phyloP scores from a whole-genome alignment of 2,888 invertebrate genomes.

The Mythimna impura region DNA sequence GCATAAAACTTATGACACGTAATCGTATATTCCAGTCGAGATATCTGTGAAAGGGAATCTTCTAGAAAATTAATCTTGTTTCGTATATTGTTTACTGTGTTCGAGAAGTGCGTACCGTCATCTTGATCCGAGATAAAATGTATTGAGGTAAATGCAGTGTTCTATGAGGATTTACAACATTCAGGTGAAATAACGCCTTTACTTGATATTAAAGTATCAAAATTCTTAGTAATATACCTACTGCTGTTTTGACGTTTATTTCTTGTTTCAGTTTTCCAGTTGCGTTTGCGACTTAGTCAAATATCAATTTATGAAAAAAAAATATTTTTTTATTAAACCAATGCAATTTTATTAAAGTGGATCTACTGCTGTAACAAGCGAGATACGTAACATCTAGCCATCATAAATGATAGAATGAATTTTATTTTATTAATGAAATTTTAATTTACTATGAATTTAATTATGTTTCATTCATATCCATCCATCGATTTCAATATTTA shows the following conservation, averaged over 20 bases:
- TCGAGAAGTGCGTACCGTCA: conserved; percentile 64
- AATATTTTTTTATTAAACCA: too few relatives aligned
- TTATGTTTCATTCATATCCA: too few relatives aligned
- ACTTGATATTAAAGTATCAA: neutral
- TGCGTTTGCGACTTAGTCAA: neutral
- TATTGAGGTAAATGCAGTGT: conserved; percentile 40
- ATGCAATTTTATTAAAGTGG: too few relatives aligned
- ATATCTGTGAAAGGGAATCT: conserved; percentile 76
- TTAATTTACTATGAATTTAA: too few relatives aligned
- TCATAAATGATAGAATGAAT: too few relatives aligned
- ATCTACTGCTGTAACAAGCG: too few relatives aligned
- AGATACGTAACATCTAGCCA: too few relatives aligned
- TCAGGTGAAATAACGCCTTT: conserved; percentile 28
- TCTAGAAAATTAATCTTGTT: conserved; percentile 78
- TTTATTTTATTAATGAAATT: too few relatives aligned
- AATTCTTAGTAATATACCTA: neutral
- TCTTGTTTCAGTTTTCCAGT: neutral
- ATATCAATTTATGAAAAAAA: too few relatives aligned
- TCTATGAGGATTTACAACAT: conserved; percentile 29
- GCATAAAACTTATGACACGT: conserved; percentile 90
- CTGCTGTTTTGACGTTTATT: neutral
- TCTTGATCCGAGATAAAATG: conserved; percentile 61
- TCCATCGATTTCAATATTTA: too few relatives aligned
- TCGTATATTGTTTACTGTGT: conserved; percentile 73
- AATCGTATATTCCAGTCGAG: conserved; percentile 88